Percentiles rank a stretch among this genome's conserved stretches.
Evolutionary conservation across 2,113 vertebrate genomes (phyloP).

Genomic region (Trogon surrucura): DNA sequence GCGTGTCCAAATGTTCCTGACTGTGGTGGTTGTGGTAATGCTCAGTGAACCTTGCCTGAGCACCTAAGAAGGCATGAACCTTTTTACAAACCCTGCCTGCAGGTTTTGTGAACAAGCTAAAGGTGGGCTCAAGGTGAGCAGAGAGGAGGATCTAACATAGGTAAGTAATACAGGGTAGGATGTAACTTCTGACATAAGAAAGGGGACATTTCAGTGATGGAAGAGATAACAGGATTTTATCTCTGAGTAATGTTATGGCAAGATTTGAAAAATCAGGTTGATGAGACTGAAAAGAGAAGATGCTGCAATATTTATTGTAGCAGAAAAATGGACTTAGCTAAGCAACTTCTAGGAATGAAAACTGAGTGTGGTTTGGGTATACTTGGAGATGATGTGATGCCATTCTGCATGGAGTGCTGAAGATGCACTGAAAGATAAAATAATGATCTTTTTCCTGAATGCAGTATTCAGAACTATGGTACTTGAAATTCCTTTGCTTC

Average conservation of each 20-base stretch:
- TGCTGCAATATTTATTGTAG: background rate
- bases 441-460: background rate
- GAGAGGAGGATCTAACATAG: background rate
- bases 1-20: accelerated
- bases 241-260: background rate
- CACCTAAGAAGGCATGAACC: background rate
- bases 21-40: background rate
- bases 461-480: background rate
- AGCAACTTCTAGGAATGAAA: background rate
- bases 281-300: background rate
- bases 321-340: background rate
- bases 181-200: background rate
- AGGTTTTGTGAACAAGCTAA: background rate
- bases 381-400: background rate
- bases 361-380: background rate
- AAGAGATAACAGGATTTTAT: background rate
- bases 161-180: background rate
- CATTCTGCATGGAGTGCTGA: background rate
- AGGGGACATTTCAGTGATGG: background rate
- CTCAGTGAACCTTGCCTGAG: background rate
- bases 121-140: background rate
- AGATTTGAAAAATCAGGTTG: background rate
- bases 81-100: background rate
- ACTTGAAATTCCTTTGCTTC: background rate
- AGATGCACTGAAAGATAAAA: background rate